A percentile compares a stretch with the other conserved stretches of the same genome.
Conservation (phyloP, 1,140 invertebrate species). For the Leptonema lineaticorne region DNA sequence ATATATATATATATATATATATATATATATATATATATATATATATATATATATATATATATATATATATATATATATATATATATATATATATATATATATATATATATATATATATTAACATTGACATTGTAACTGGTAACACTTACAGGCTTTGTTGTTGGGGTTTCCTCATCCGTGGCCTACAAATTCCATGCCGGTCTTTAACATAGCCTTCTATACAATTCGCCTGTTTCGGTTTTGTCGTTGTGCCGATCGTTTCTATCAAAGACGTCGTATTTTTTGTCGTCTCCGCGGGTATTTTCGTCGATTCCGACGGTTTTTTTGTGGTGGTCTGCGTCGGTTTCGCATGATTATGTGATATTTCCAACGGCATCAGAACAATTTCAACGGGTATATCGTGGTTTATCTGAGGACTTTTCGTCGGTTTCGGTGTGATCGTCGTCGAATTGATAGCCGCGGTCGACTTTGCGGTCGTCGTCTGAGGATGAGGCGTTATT, state of each 20-base stretch:
- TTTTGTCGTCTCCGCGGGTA: not conserved
- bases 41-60: not conserved
- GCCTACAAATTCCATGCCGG: conserved; percentile 50
- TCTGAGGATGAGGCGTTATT: conserved; percentile 32
- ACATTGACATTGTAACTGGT: conserved; percentile 40
- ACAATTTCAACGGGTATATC: conserved; percentile 37
- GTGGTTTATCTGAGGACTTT: conserved; percentile 5
- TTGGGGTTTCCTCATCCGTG: conserved; percentile 47
- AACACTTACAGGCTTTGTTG: conserved; percentile 43
- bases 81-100: not conserved
- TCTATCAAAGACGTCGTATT: not conserved
- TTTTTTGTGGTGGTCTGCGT: not conserved
- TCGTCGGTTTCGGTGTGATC: conserved; percentile 17
- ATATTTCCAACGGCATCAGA: conserved; percentile 30
- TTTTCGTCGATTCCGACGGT: not conserved
- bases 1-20: not conserved
- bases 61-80: not conserved
- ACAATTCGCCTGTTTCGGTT: conserved; percentile 43
- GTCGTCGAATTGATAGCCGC: not conserved
- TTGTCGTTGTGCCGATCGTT: conserved; percentile 7
- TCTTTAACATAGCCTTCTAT: conserved; percentile 51
- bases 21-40: not conserved
- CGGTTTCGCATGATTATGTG: conserved; percentile 13
- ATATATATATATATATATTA: not conserved
- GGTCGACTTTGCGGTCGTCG: conserved; percentile 18